Conservation (phyloP, 1,140 invertebrate genomes). For the Stegodyphus dumicola region DNA sequence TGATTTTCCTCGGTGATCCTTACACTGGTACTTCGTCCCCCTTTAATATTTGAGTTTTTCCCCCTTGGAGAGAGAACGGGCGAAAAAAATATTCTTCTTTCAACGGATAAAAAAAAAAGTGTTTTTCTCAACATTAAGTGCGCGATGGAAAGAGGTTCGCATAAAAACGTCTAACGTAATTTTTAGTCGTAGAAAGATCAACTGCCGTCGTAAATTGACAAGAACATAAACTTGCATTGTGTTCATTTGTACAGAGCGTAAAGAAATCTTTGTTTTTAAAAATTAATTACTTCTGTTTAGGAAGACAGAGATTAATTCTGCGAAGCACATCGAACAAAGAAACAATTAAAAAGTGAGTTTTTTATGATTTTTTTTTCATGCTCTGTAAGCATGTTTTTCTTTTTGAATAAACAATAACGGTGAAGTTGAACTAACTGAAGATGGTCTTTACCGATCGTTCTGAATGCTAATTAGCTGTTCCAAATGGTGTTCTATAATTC, state of each 20-base stretch:
- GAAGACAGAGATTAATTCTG: not conserved
- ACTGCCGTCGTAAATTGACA: not conserved
- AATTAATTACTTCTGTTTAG: not conserved
- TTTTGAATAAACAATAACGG: too few relatives aligned
- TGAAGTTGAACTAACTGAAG: too few relatives aligned
- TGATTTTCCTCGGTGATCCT: constrained; percentile 28
- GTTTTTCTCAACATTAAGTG: not conserved
- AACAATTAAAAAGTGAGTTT: not conserved
- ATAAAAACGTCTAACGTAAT: too few relatives aligned
- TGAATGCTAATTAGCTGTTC: too few relatives aligned
- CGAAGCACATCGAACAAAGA: not conserved
- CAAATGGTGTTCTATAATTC: too few relatives aligned
- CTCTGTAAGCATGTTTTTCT: too few relatives aligned
- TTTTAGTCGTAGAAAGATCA: not conserved
- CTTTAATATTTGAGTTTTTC: constrained; percentile 30
- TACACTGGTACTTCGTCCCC: not conserved
- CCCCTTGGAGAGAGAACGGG: not conserved
- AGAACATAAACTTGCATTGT: not conserved
- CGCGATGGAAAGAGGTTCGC: too few relatives aligned
- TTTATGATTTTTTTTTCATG: too few relatives aligned
- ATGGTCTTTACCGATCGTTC: too few relatives aligned
- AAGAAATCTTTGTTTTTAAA: not conserved
- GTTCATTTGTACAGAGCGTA: not conserved
- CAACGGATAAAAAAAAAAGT: not conserved
- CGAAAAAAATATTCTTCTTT: constrained; percentile 4